A percentile compares a stretch with the other conserved stretches of the same genome.
These are phyloP conservation scores for Gallinago undulata DNA, from an alignment of 2,113 vertebrate genomes.

Conservation along the genomic window DNA sequence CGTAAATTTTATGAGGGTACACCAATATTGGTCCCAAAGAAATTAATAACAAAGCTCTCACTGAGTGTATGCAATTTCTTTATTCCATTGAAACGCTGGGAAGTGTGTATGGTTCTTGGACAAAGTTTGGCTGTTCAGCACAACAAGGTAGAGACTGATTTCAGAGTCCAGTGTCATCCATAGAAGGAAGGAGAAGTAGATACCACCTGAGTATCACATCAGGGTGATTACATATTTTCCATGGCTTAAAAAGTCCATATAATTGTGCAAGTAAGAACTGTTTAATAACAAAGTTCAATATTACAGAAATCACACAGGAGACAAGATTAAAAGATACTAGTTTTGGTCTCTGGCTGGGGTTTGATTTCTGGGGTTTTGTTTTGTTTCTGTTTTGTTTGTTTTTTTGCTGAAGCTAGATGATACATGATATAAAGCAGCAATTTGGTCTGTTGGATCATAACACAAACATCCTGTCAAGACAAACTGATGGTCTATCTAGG, in stretches of 20 bases:
- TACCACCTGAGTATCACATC: neutral
- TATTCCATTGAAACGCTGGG: neutral
- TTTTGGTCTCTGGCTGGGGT: neutral
- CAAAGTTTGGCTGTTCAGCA: neutral
- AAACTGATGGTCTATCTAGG: neutral
- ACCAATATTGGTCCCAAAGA: neutral
- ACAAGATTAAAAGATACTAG: neutral
- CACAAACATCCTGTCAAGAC: slow-evolving; percentile 44
- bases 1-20: neutral
- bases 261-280: neutral
- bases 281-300: neutral
- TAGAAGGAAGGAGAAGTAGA: neutral
- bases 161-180: neutral
- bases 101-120: neutral
- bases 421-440: neutral
- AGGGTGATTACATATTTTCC: neutral
- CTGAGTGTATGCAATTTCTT: neutral
- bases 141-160: neutral
- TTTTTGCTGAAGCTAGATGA: neutral
- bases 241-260: neutral
- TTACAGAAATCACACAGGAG: neutral
- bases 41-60: neutral
- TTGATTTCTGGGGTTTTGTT: neutral
- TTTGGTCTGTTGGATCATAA: neutral
- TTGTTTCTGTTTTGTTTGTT: neutral